Evolutionary conservation across 2,888 invertebrate species (phyloP), one percentile per base, ranked within the genome.

Genomic region (Cataglyphis rosenhaueri): DNA sequence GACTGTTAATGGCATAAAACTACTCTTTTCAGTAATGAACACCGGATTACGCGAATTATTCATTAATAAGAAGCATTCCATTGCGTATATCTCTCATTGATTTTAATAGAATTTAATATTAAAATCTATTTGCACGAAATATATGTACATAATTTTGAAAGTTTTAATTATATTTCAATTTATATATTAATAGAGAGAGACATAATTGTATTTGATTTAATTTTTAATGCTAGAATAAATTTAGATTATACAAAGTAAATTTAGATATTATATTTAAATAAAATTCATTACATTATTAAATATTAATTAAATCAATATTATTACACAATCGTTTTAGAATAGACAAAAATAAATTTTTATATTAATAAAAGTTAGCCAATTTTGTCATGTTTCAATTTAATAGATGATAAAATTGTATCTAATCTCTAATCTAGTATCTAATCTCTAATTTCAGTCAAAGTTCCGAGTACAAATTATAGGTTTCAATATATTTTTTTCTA

Each of bases 1-100:
- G 35, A 59, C 35, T 71, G 78, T 71, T 79, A 79, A 35, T 71
- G 44, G 41, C 78, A 73, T 57, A 32, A 52, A 79, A 73, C 12
- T 78, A 78, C 44, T 73, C 73, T 79, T 73, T 79, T 73, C 59
- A 25, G 59, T 78, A 71, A 71, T 73, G 59, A 73, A 73, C 44
- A 44, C n/a, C 29, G 44, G 21, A 59, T 44, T 73, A 35, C 2
- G 41, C 32, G 15, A 79, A 71, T 71, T 73, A 59, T 25, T 59
- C 12, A 29, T 71, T 71, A 35, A 79, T 25, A 73, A 71, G 10
- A 21, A 21, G 25, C 18, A 41, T 65, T 65, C 3, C 38, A 29
- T 57, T n/a, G 38, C n/a, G 6, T 18, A 15, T 57, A 18, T 18
- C 32, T 65, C 3, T 64, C 9, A 25, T n/a, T 15, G 25, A 41